Conservation (phyloP, 2,113 vertebrate species). For the Neopipo cinnamomea region DNA sequence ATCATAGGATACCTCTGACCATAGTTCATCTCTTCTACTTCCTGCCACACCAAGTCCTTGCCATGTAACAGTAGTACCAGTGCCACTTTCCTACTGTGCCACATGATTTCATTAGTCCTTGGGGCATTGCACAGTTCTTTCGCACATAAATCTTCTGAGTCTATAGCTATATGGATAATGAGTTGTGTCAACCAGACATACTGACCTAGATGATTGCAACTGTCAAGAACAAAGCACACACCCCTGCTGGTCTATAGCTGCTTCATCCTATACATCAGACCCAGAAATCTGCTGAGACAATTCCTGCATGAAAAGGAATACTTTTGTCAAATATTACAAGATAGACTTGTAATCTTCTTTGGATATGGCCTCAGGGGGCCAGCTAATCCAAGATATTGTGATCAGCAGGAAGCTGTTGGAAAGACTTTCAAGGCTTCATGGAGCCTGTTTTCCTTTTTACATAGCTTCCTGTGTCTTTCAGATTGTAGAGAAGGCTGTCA, state of each 20-base stretch:
- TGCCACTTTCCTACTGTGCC: background rate
- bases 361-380: background rate
- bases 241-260: background rate
- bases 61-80: background rate
- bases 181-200: background rate
- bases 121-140: background rate
- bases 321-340: background rate
- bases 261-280: background rate
- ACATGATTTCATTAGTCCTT: background rate
- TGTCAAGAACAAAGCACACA: background rate
- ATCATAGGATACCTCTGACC: background rate
- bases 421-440: background rate
- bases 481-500: background rate
- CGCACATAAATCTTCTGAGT: background rate
- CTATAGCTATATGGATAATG: background rate
- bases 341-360: background rate
- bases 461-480: background rate
- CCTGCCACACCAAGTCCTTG: background rate
- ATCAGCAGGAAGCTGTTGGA: background rate
- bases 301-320: background rate
- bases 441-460: background rate
- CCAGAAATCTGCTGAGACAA: background rate
- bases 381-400: background rate
- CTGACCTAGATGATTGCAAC: background rate
- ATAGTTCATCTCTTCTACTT: background rate